phyloP scores from a whole-genome alignment of 2,797 vertebrate species.

The Ibycter americanus region DNA sequence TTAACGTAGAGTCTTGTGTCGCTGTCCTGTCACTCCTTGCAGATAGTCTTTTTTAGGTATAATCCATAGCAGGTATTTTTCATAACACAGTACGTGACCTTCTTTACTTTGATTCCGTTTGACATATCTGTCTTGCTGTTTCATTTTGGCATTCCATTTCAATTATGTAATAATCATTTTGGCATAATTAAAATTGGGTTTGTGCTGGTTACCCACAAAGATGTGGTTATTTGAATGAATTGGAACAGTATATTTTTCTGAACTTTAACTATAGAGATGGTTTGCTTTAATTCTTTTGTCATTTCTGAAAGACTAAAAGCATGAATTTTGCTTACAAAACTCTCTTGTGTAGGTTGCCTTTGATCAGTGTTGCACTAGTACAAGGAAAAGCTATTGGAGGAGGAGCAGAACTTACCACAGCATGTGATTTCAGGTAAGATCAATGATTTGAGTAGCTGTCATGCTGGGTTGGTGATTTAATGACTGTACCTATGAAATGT shows the following conservation, averaged over 20 bases:
- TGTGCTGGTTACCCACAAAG: not conserved
- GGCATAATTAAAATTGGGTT: not conserved
- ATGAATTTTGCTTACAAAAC: not conserved
- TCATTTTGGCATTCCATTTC: not conserved
- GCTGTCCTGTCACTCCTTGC: not conserved
- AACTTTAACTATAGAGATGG: not conserved
- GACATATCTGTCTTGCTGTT: not conserved
- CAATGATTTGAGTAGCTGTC: not conserved
- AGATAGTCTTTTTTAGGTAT: not conserved
- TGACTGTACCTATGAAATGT: not conserved
- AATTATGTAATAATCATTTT: not conserved
- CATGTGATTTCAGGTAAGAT: constrained; percentile 95
- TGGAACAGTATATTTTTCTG: not conserved
- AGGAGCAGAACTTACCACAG: constrained; percentile 91
- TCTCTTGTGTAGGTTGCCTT: constrained; percentile 84
- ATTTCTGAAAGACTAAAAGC: not conserved
- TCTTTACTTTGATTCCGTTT: not conserved
- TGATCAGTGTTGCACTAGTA: constrained; percentile 91
- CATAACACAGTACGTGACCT: not conserved
- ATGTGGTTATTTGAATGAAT: not conserved
- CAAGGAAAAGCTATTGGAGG: constrained; percentile 92
- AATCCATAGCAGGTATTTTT: not conserved
- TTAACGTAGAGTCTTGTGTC: not conserved
- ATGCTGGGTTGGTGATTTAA: not conserved
- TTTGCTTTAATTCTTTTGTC: not conserved